These are phyloP conservation scores for Noctilio leporinus DNA, from an alignment of 2,113 vertebrate species.

Conservation along the genomic window DNA sequence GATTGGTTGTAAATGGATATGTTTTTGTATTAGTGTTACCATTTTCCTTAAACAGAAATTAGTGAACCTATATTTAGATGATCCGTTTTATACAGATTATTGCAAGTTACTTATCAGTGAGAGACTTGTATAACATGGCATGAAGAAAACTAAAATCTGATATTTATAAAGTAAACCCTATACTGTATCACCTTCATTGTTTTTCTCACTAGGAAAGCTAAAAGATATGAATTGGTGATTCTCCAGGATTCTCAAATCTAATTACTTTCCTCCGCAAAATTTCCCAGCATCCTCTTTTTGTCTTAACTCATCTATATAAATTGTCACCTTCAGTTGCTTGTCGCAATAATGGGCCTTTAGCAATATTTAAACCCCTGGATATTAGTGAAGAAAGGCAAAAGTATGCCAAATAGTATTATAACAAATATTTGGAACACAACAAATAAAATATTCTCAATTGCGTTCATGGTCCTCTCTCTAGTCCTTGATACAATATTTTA, in stretches of 20 bases:
- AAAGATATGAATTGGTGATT: not conserved
- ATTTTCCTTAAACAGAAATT: not conserved
- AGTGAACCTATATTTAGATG: not conserved
- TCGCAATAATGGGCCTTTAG: not conserved
- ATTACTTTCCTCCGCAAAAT: not conserved
- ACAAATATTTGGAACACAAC: not conserved
- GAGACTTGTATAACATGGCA: not conserved
- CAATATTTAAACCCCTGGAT: not conserved
- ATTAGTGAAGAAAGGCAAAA: not conserved
- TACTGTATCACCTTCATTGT: not conserved
- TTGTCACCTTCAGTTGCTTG: not conserved
- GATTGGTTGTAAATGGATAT: not conserved
- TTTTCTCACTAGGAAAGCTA: not conserved
- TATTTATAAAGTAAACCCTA: not conserved
- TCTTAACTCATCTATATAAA: not conserved
- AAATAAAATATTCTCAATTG: not conserved
- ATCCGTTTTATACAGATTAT: not conserved
- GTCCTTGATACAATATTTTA: not conserved
- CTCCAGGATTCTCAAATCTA: not conserved
- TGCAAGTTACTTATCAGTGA: not conserved
- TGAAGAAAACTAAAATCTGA: not conserved
- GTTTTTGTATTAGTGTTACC: not conserved
- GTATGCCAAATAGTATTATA: not conserved
- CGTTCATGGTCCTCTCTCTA: not conserved
- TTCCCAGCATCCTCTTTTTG: not conserved